These are phyloP conservation scores for Apodemus agrarius DNA, from an alignment of 2,797 vertebrate genomes.

Conservation along the genomic window DNA sequence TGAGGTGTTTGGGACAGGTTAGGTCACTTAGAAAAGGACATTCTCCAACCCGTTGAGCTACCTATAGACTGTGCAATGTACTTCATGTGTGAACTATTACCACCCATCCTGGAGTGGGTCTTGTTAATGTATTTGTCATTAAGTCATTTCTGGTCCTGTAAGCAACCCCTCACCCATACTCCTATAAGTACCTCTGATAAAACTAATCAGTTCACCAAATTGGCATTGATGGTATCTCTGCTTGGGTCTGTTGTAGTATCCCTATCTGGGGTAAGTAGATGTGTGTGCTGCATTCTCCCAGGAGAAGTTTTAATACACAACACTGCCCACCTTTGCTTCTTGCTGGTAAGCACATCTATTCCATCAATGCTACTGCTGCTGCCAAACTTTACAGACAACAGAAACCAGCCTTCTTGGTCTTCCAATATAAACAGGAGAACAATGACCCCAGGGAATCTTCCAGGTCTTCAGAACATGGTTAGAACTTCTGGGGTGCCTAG, in stretches of 20 bases:
- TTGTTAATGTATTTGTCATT: background rate
- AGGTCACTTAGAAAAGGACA: background rate
- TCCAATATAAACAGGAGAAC: background rate
- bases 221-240: background rate
- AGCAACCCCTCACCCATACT: background rate
- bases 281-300: background rate
- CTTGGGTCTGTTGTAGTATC: background rate
- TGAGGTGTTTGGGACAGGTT: background rate
- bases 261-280: background rate
- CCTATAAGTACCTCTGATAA: background rate
- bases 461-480: background rate
- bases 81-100: background rate
- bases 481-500: background rate
- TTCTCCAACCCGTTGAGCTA: background rate
- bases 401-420: background rate
- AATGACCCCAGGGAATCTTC: background rate
- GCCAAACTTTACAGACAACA: background rate
- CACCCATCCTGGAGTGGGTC: background rate
- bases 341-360: too few relatives aligned
- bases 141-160: background rate
- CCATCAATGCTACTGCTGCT: background rate
- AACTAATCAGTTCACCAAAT: background rate
- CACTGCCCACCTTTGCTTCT: background rate
- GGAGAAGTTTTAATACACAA: background rate
- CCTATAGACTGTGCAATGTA: background rate